Evolutionary conservation across 2,888 invertebrate genomes (phyloP), one percentile per base, ranked within the genome.

Genomic region (Andrena praecox): DNA sequence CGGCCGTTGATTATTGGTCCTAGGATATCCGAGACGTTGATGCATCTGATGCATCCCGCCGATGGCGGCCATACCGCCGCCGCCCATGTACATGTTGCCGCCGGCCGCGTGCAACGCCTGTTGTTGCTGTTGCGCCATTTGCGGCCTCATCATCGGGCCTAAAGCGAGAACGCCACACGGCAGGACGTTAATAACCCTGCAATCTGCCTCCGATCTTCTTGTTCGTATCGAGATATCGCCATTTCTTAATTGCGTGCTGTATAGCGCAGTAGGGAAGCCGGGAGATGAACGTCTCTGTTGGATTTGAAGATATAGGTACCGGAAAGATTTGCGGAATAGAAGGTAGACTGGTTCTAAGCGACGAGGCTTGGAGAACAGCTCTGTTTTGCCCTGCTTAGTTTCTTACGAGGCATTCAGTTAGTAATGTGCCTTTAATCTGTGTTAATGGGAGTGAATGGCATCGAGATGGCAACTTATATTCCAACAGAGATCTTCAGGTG

Each of bases 81-180:
- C 80, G 89, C 92, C 94, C 93, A 92, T 95, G 94, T 92, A 95
- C 95, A 93, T 93, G 76, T 93, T 94, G 82, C 93, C 94, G 31
- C 93, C 93, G 48, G 93, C 91, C 12, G 93, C 93, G 71, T 94
- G 93, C 82, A 94, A 87, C 16, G 93, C 90, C 86, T 96, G 95
- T 78, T 95, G 95, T 82, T 95, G 95, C 84, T 94, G 95, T 82
- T 95, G 94, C 79, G 94, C 94, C 94, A 95, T 95, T 93, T 96
- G 96, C 2, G 96, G 95, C 84, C 96, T 95, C 95, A 96, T 96
- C 96, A 96, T 96, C 5, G 96, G 96, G 85, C 96, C 96, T 96
- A 87, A 6, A 54, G 70, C n/a, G 29, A 54, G 63, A 73, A 81
- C 59, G 54, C 56, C 56, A 35, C n/a, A 56, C 27, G 7, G 1